Evolutionary conservation across 2,113 vertebrate genomes (phyloP), one percentile per base, ranked within the genome.

Genomic region (Hystrix cristata): DNA sequence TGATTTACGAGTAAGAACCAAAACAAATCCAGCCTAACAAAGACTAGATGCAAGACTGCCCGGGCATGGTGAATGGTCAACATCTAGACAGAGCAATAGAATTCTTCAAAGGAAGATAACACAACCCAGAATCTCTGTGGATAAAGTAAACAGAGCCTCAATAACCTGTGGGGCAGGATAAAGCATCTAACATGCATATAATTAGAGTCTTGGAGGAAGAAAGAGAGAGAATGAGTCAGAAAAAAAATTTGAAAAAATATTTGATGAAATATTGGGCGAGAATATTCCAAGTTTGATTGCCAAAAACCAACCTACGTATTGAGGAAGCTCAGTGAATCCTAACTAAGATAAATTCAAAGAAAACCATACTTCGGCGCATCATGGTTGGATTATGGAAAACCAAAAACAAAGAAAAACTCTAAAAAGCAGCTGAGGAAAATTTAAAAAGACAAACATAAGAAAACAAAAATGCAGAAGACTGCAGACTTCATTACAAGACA

Each of bases 401-500:
- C 31, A 59, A 46, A 67, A 3, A 43, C 43, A 31, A 81, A 46
- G 38, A 57, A n/a, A 74, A 60, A 87, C 53, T 46, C 64, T 64
- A 25, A n/a, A 81, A 80, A 78, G 80, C 9, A 59, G 25, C 82
- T 59, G 13, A 57, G 29, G 51, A 29, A 64, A 87, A 71, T 46
- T 59, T 59, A 29, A 7, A 57, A 59, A 83, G 43, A 67, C 59
- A 60, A 3, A 34, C 29, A 3, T 7, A 88, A 83, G 31, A 64
- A 62, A 91, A 51, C 53, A 9, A 34, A 3, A 18, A 51, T 29
- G 19, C 4, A 9, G 53, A 72, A 90, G 48, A 59, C 91, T 57
- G 43, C 82, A 92, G 96, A 95, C 88, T 95, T 95, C 78, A 51
- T 14, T 6, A 7, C 2, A 43, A 74, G 96, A 62, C 79, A 86